Base-by-base conservation (phyloP, 2,888 invertebrate genomes). In the Asteroscopus sphinx region DNA sequence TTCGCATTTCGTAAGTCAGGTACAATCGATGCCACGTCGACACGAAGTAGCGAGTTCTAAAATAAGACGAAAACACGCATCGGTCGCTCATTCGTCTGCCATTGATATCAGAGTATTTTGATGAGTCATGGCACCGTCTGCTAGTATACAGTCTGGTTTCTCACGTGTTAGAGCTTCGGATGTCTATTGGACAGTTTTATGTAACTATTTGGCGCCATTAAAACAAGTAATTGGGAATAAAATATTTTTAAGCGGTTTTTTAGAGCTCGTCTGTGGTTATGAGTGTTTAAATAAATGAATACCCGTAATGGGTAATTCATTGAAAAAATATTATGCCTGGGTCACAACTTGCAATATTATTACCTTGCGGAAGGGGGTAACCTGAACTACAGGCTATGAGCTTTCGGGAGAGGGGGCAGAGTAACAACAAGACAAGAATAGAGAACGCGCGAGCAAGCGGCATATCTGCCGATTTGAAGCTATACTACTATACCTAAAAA, bases 91-190 rank as follows among this genome's bases (percentile, higher is more conserved):
- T 67, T 68, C 52, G 77, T 76, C 80, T 80, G 82, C 78, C 83
- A 84, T 83, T 83, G 86, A 85, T 84, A 77, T 64, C 59, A 39
- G 58, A 63, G 62, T 70, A 71, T 74, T 76, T 60, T 78, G 77
- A 77, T 87, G 88, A 87, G 52, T 87, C 87, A 87, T 61, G 45
- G 45, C 51, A 64, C 49, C 62, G 85, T 82, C 83, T 82, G 62
- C 70, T 68, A 76, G 59, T 35, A 62, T 40, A 64, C 55, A 28
- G 77, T 62, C 53, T 66, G 45, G 56, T 51, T 41, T 57, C 39
- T 64, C 52, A 52, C 54, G 54, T 36, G 48, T 46, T 39, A 28
- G 25, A 56, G 52, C 36, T 47, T 47, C 30, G 17, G 40, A 53
- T 44, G 33, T 48, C 32, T 36, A 11, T 26, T 28, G 7, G 33